Evolutionary conservation across 1,140 invertebrate genomes (phyloP).

Genomic region (Diorhabda sublineata): DNA sequence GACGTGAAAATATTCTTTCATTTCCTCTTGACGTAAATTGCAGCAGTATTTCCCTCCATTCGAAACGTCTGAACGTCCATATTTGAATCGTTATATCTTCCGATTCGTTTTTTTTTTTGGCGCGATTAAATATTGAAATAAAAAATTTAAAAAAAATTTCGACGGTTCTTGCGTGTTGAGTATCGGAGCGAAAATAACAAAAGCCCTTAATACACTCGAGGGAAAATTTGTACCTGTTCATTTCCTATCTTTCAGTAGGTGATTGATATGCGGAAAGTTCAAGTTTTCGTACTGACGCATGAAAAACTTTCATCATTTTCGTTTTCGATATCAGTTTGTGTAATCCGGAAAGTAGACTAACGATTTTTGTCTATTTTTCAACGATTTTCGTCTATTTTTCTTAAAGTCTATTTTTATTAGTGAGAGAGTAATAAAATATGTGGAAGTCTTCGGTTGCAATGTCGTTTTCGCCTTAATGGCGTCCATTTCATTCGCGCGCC

Average conservation of each 20-base stretch:
- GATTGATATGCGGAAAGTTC: slow-evolving; percentile 42
- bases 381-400: too few relatives aligned
- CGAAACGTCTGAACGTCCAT: neutral
- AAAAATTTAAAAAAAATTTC: neutral
- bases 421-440: too few relatives aligned
- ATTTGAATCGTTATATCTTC: neutral
- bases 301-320: slow-evolving; percentile 4
- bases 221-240: slow-evolving; percentile 40
- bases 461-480: too few relatives aligned
- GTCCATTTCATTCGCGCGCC: too few relatives aligned
- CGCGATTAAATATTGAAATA: too few relatives aligned
- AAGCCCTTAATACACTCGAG: slow-evolving; percentile 24
- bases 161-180: slow-evolving; percentile 37
- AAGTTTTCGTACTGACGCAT: slow-evolving; percentile 7
- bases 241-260: slow-evolving; percentile 44
- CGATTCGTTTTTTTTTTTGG: slow-evolving; percentile 8
- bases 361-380: too few relatives aligned
- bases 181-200: slow-evolving; percentile 31
- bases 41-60: neutral
- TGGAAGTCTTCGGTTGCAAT: too few relatives aligned
- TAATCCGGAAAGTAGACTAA: too few relatives aligned
- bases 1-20: neutral
- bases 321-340: too few relatives aligned
- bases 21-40: slow-evolving; percentile 2
- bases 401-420: too few relatives aligned